A percentile compares a stretch with the other conserved stretches of the same genome.
Evolutionary conservation across 2,113 vertebrate species (phyloP).

Genomic region (Taxidea taxus): DNA sequence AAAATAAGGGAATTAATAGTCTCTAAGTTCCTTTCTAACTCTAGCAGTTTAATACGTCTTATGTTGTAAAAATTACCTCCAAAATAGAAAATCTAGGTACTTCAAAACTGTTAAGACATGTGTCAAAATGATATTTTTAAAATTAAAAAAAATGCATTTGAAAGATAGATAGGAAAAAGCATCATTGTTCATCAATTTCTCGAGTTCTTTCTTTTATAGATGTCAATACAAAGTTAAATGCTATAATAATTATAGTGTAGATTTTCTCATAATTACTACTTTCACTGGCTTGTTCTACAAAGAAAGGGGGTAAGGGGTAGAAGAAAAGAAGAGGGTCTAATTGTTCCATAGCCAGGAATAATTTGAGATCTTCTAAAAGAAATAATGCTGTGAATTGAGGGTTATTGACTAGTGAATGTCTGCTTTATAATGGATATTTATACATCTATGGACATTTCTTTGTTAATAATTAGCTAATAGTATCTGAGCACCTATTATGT

Average conservation of each 20-base stretch:
- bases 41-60: neutral
- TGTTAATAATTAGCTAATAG: neutral
- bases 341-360: neutral
- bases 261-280: constrained; percentile 83
- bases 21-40: neutral
- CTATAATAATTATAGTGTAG: constrained; percentile 83
- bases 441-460: neutral
- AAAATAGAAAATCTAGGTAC: constrained; percentile 61
- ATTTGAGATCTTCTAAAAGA: neutral
- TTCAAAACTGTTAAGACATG: constrained; percentile 69
- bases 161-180: constrained; percentile 72
- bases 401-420: neutral
- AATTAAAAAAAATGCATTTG: constrained; percentile 15
- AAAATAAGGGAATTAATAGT: neutral
- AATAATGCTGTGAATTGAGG: neutral
- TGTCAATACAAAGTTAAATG: constrained; percentile 84
- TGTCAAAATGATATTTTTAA: constrained; percentile 62
- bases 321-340: neutral
- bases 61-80: constrained; percentile 35
- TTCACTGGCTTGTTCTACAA: constrained; percentile 76
- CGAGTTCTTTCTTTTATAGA: constrained; percentile 80
- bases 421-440: neutral
- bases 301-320: constrained; percentile 68
- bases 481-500: neutral
- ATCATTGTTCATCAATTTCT: constrained; percentile 81